phyloP scores from a whole-genome alignment of 2,113 vertebrate genomes.

The Anoplopoma fimbria region DNA sequence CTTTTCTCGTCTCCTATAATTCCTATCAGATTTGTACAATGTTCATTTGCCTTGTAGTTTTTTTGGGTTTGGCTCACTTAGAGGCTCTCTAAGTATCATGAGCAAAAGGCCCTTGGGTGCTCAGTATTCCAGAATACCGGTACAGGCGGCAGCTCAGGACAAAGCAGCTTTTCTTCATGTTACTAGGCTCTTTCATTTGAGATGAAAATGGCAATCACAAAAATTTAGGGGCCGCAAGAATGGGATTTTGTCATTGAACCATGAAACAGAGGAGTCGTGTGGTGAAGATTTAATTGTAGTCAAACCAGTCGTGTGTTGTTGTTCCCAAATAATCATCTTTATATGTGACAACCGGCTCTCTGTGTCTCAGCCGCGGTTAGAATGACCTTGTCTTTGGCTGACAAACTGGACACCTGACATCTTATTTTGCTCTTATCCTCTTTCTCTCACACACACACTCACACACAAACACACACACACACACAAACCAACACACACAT shows the following conservation, averaged over 20 bases:
- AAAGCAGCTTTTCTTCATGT: not conserved
- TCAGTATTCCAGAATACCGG: constrained; percentile 6
- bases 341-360: constrained; percentile 5
- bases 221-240: constrained; percentile 1
- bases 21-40: not conserved
- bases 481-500: no score
- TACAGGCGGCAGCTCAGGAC: not conserved
- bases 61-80: not conserved
- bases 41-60: not conserved
- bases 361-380: not conserved
- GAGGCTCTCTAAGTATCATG: not conserved
- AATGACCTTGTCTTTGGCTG: constrained; percentile 60
- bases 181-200: not conserved
- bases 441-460: not conserved
- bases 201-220: not conserved
- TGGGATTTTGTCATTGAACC: not conserved
- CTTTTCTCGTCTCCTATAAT: not conserved
- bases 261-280: not conserved
- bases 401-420: constrained; percentile 65
- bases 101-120: not conserved
- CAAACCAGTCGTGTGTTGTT: constrained; percentile 2
- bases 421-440: constrained; percentile 48
- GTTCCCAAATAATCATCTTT: constrained; percentile 12
- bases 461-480: not conserved
- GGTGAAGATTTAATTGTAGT: constrained; percentile 9